phyloP scores from a whole-genome alignment of 1,140 invertebrate species.

The Ephestia elutella region DNA sequence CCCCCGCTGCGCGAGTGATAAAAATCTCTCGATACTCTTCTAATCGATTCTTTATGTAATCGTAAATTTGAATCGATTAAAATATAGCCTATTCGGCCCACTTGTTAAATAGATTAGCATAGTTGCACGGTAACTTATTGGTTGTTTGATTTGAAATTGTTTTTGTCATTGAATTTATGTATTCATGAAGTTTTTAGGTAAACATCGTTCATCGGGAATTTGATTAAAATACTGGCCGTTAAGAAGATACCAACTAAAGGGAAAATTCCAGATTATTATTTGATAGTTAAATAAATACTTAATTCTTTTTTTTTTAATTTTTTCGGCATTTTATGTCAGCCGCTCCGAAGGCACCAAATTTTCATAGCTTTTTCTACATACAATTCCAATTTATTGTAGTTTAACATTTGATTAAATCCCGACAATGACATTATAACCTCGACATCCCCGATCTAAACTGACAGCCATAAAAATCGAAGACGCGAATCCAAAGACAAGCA shows the following conservation, averaged over 20 bases:
- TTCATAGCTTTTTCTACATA: too few species aligned
- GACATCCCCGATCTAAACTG: neutral
- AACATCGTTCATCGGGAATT: too few species aligned
- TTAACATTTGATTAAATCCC: too few species aligned
- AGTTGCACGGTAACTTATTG: neutral
- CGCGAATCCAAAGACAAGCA: neutral
- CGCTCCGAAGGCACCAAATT: too few species aligned
- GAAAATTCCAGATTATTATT: too few species aligned
- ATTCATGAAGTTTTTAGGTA: too few species aligned
- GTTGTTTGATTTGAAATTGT: neutral
- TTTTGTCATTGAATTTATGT: neutral
- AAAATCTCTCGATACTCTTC: slow-evolving; percentile 1
- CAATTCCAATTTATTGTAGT: too few species aligned
- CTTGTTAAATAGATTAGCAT: neutral
- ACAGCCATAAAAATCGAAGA: neutral
- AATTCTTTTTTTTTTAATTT: too few species aligned
- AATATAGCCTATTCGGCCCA: neutral
- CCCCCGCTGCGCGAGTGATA: neutral
- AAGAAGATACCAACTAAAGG: too few species aligned
- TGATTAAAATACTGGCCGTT: too few species aligned
- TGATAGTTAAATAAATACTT: too few species aligned
- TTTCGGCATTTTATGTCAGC: too few species aligned
- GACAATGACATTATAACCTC: neutral
- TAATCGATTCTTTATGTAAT: slow-evolving; percentile 4
- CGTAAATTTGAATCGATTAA: slow-evolving; percentile 4